Conservation (phyloP, 2,797 vertebrate genomes). For the Sus cebifrons region DNA sequence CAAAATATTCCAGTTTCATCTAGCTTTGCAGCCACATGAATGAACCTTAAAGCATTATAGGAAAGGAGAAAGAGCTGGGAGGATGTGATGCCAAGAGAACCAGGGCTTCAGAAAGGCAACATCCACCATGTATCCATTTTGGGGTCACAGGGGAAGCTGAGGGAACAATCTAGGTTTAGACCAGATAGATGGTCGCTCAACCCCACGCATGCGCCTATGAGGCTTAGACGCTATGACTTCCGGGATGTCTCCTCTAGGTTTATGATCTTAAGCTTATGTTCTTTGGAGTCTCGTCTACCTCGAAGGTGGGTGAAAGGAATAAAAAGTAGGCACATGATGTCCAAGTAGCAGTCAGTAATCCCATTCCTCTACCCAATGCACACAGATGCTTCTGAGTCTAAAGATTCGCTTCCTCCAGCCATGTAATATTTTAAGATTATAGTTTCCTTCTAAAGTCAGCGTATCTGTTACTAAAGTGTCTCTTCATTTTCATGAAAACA, state of each 20-base stretch:
- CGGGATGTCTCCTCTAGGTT: background rate
- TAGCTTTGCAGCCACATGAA: conserved; percentile 57
- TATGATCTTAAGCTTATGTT: conserved; percentile 28
- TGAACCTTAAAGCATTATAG: background rate
- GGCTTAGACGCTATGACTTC: background rate
- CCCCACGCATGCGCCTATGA: background rate
- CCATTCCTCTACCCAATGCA: conserved; percentile 28
- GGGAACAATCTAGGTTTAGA: conserved; percentile 10
- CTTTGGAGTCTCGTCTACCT: conserved; percentile 33
- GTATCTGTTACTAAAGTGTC: background rate
- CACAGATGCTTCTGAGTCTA: conserved; percentile 22
- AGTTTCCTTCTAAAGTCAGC: conserved; percentile 74
- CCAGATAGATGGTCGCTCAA: background rate
- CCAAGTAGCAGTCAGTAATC: background rate
- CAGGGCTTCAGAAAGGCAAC: background rate
- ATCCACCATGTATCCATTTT: background rate
- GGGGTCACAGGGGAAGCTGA: conserved; percentile 19
- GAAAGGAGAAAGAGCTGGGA: conserved; percentile 35
- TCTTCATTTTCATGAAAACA: conserved; percentile 70
- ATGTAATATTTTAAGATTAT: conserved; percentile 55
- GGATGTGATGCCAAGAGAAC: background rate
- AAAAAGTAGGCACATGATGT: background rate
- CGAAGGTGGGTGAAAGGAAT: conserved; percentile 1
- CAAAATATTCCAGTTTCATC: conserved; percentile 53
- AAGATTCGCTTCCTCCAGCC: conserved; percentile 17